A percentile compares a stretch with the other conserved stretches of the same genome.
Evolutionary conservation across 2,797 vertebrate species (phyloP).

Genomic region (Sebastes iracundus): DNA sequence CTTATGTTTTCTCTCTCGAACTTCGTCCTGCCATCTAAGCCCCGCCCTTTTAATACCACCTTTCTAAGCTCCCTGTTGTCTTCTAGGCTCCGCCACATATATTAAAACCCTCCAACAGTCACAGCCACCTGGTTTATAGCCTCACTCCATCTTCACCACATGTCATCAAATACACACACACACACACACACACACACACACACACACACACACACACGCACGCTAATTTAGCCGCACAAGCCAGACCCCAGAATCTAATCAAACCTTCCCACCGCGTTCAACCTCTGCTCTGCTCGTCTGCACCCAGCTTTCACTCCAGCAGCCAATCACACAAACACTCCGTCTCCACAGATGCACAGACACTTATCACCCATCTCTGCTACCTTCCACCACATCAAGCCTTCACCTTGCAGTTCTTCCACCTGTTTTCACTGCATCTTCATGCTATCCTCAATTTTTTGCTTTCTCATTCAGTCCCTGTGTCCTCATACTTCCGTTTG

Average conservation of each 20-base stretch:
- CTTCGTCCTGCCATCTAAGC: not conserved
- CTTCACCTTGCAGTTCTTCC: not conserved
- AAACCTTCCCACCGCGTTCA: constrained; percentile 48
- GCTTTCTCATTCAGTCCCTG: not conserved
- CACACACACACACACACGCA: not conserved
- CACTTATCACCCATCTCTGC: constrained; percentile 1
- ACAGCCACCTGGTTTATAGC: constrained; percentile 67
- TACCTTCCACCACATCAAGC: not conserved
- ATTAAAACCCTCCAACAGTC: constrained; percentile 64
- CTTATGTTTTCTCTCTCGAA: not conserved
- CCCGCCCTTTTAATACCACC: constrained; percentile 28
- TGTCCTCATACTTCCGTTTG: not conserved
- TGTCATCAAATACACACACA: constrained; percentile 13
- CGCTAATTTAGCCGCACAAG: constrained; percentile 37
- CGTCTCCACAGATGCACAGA: not conserved
- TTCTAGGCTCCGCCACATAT: constrained; percentile 35
- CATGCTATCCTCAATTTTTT: not conserved
- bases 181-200: not conserved
- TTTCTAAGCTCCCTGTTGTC: constrained; percentile 34
- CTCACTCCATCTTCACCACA: constrained; percentile 64
- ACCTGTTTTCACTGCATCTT: not conserved
- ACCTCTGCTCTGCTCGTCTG: constrained; percentile 33
- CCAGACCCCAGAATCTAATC: constrained; percentile 57
- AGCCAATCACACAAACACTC: constrained; percentile 12
- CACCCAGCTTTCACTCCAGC: constrained; percentile 15